A percentile compares a stretch with the other conserved stretches of the same genome.
Conservation (phyloP, 2,113 vertebrate species). For the Vulpes ferrilata region DNA sequence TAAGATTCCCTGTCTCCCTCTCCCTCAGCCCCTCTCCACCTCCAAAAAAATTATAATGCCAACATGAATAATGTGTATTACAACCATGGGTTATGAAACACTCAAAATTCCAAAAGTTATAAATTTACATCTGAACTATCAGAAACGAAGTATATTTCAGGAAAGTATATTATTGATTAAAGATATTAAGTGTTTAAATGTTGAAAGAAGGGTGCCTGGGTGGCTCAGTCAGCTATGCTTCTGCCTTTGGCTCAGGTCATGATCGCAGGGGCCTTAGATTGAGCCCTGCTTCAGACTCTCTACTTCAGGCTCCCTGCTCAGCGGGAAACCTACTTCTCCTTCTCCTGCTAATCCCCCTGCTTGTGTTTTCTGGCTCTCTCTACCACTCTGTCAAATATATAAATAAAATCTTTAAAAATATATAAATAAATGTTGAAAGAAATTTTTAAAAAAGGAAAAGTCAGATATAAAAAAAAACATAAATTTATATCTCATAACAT, state of each 20-base stretch:
- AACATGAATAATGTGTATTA: not conserved
- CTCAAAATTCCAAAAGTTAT: slow-evolving; percentile 24
- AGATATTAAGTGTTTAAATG: slow-evolving; percentile 53
- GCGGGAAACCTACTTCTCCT: no score
- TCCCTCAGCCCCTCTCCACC: not conserved
- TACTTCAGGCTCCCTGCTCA: no score
- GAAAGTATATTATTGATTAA: slow-evolving; percentile 25
- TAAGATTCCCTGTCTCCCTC: not conserved
- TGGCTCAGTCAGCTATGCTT: no score
- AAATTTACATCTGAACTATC: slow-evolving; percentile 18
- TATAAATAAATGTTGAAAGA: not conserved
- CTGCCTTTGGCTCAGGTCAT: no score
- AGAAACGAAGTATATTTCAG: slow-evolving; percentile 19
- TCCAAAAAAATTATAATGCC: not conserved
- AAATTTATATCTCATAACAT: not conserved
- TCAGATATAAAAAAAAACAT: not conserved
- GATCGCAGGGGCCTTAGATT: no score
- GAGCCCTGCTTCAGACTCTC: no score
- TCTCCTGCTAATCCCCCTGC: no score
- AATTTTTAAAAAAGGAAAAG: not conserved
- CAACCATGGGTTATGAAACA: not conserved
- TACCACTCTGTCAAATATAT: no score
- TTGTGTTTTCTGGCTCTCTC: no score
- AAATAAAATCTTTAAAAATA: no score
- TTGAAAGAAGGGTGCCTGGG: not conserved